These are phyloP conservation scores for Mohoua ochrocephala DNA, from an alignment of 2,113 vertebrate species.

Conservation along the genomic window DNA sequence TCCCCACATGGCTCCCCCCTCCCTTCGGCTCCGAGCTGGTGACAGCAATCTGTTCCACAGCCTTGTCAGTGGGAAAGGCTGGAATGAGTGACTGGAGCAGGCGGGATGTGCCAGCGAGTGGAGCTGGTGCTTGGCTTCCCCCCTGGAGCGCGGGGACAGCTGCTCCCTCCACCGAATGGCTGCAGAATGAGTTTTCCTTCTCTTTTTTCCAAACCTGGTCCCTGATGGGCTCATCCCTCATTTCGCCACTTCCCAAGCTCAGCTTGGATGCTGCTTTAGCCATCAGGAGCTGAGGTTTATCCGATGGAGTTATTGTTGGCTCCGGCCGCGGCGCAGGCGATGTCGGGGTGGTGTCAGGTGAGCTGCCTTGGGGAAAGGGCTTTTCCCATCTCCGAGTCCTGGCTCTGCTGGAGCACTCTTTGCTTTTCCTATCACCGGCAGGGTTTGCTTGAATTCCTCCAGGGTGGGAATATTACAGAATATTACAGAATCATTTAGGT, in stretches of 20 bases:
- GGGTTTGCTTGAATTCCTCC: background rate
- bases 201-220: background rate
- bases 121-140: background rate
- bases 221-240: background rate
- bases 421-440: background rate
- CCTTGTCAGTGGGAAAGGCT: background rate
- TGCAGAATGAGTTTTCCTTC: background rate
- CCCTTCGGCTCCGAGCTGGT: background rate
- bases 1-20: background rate
- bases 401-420: background rate
- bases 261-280: background rate
- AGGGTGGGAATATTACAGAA: background rate
- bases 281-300: background rate
- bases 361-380: background rate
- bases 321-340: background rate
- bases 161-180: background rate
- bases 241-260: background rate
- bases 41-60: constrained; percentile 17
- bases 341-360: background rate
- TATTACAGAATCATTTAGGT: background rate
- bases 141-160: background rate
- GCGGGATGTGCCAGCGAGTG: background rate
- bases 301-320: background rate
- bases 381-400: background rate
- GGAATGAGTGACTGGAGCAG: background rate